Conservation (phyloP, 1,140 invertebrate genomes). For the Frieseomelitta varia region DNA sequence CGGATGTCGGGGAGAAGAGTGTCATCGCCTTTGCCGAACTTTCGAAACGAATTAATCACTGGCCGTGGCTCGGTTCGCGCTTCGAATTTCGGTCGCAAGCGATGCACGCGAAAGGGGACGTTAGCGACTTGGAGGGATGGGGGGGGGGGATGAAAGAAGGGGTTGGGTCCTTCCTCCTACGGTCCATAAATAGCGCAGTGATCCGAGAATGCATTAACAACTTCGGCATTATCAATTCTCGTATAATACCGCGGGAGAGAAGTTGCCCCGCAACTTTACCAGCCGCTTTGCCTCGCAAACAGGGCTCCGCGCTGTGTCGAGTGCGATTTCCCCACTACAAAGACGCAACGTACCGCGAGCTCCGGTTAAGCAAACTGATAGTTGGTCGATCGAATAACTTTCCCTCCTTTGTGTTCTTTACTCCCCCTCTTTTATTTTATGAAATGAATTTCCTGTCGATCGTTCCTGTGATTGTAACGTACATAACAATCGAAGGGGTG, state of each 20-base stretch:
- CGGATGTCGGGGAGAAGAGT: neutral
- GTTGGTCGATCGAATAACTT: neutral
- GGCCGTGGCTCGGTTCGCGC: constrained; percentile 36
- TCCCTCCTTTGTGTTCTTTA: neutral
- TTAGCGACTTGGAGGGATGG: neutral
- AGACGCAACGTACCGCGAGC: constrained; percentile 21
- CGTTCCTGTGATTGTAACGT: neutral
- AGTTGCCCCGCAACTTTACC: constrained; percentile 65
- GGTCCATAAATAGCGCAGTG: constrained; percentile 67
- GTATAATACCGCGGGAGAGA: constrained; percentile 64
- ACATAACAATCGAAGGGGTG: neutral
- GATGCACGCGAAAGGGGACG: constrained; percentile 9
- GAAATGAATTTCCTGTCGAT: neutral
- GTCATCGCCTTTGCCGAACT: constrained; percentile 35
- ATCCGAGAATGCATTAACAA: constrained; percentile 76
- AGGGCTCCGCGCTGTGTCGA: constrained; percentile 14
- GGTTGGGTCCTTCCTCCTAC: constrained; percentile 46
- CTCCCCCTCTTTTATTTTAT: neutral
- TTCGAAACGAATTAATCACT: constrained; percentile 63
- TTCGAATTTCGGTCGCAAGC: constrained; percentile 46
- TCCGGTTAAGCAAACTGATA: neutral
- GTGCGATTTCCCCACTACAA: constrained; percentile 34
- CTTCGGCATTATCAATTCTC: constrained; percentile 75
- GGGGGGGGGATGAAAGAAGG: neutral
- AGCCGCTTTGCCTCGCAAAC: constrained; percentile 49